Evolutionary conservation across 2,888 invertebrate genomes (phyloP), one percentile per base, ranked within the genome.

Genomic region (Pachydiplax longipennis): DNA sequence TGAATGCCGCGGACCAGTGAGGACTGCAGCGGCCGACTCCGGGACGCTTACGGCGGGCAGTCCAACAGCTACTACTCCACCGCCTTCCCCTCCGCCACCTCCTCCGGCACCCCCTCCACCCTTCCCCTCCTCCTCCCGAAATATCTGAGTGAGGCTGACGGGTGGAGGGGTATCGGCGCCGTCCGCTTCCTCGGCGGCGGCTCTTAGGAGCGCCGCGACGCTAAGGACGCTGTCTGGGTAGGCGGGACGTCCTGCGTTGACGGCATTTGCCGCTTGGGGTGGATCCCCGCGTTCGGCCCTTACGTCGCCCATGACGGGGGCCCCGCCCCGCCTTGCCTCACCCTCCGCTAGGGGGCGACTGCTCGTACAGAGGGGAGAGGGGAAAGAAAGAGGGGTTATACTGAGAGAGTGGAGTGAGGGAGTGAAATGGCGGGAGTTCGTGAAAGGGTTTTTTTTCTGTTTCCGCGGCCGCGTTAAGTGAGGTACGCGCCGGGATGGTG

Each of bases 61-160:
- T 37, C 58, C 61, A 61, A 35, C 87, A 61, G 87, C 40, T 35
- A 61, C 87, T 22, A 61, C 87, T 87, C 35, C 61, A 3, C 40
- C 61, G 0, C 87, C 87, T 37, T 31, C 53, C 13, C 48, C 31
- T 31, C 48, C 83, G 12, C 82, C 58, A 31, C 48, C 31, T 31
- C 48, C 83, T 6, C 82, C 58, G 53, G 53, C 44, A 15, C 82
- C 82, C 10, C 83, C 44, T 15, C 83, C 58, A 18, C 83, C 83
- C 31, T 31, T 58, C 40, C 83, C 83, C 53, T 83, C 83, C 58
- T 58, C 83, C 87, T 87, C 87, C 87, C 87, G 87, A 87, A 87
- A 87, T 87, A 87, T 87, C 87, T 87, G 87, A 58, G 87, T 87
- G 61, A 87, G 87, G 65, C 87, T 87, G 37, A 87, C 87, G 35